Evolutionary conservation across 2,797 vertebrate species (phyloP), one percentile per base, ranked within the genome.

Genomic region (Cuculus canorus): DNA sequence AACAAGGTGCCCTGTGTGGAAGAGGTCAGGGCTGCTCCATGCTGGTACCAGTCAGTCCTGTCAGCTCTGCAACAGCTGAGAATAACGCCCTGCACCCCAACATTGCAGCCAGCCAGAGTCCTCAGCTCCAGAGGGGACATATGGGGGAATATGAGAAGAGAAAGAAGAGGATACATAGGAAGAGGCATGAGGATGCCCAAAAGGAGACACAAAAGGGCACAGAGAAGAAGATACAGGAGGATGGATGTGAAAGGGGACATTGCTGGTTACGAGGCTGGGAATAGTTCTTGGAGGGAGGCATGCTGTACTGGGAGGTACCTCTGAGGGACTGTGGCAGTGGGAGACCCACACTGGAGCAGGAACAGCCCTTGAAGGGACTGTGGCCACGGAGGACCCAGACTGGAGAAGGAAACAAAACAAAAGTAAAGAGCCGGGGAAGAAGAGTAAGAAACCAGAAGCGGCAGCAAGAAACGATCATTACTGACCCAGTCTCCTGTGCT

Each of bases 171-270:
- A 60, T 59, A 39, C 3, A 18, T 24, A 11, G n/a, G 41, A 85
- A 54, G 66, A 65, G 8, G 50, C 0, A 0, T 32, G 32, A 76
- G 17, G 32, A 85, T 0, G 0, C 28, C 45, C 9, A 48, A 45
- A 82, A 33, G 17, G 16, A 77, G 48, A 76, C 32, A 57, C 16
- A 57, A 35, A 41, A 82, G 41, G 18, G 37, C 23, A 47, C 33
- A 65, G 39, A 87, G 37, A 82, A 82, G 32, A 32, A 70, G 50
- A 23, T 32, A 57, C 2, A 85, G 47, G 27, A 65, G 30, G 50
- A 35, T 32, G 16, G 21, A 21, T 7, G 23, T 50, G 68, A 79
- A 92, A 85, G 5, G 8, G 24, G 37, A 77, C 7, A 13, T 8
- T 45, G 27, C 17, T 83, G 25, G 11, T 13, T 10, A 73, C 41